phyloP scores from a whole-genome alignment of 2,888 invertebrate species.

The Cryptus viduatorius region DNA sequence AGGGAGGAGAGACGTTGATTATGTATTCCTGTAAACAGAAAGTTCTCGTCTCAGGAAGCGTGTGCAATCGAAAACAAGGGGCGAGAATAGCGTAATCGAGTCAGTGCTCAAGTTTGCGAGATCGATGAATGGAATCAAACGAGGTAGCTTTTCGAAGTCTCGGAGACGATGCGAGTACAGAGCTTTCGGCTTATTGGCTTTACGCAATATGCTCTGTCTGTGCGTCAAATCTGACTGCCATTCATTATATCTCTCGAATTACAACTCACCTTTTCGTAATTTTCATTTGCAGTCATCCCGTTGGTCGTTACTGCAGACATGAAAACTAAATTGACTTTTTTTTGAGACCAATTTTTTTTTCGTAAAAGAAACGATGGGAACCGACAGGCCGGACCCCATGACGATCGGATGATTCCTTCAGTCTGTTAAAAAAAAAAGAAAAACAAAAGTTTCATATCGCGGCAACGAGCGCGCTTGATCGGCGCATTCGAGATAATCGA shows the following conservation, averaged over 20 bases:
- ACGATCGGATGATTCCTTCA: background rate
- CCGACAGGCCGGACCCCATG: conserved; percentile 13
- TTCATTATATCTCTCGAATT: background rate
- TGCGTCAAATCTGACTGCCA: conserved; percentile 14
- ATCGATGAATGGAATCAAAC: conserved; percentile 73
- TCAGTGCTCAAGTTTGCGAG: conserved; percentile 68
- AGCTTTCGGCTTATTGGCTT: conserved; percentile 11
- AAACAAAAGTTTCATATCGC: background rate
- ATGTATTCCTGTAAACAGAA: conserved; percentile 43
- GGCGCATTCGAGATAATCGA: background rate
- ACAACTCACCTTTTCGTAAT: conserved; percentile 24
- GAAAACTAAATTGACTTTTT: background rate
- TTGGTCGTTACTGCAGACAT: background rate
- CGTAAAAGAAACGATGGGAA: conserved; percentile 5
- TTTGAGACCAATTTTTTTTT: too few relatives aligned
- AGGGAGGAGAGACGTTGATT: conserved; percentile 39
- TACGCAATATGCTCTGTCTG: background rate
- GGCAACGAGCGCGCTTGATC: conserved; percentile 8
- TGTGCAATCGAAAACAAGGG: conserved; percentile 46
- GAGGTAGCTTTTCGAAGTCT: conserved; percentile 54
- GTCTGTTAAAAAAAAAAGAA: conserved; percentile 26
- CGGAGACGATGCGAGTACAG: conserved; percentile 33
- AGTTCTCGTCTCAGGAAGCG: conserved; percentile 24
- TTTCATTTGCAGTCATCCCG: background rate
- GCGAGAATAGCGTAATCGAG: conserved; percentile 68